phyloP scores from a whole-genome alignment of 1,140 invertebrate species.

The Euura lappo region DNA sequence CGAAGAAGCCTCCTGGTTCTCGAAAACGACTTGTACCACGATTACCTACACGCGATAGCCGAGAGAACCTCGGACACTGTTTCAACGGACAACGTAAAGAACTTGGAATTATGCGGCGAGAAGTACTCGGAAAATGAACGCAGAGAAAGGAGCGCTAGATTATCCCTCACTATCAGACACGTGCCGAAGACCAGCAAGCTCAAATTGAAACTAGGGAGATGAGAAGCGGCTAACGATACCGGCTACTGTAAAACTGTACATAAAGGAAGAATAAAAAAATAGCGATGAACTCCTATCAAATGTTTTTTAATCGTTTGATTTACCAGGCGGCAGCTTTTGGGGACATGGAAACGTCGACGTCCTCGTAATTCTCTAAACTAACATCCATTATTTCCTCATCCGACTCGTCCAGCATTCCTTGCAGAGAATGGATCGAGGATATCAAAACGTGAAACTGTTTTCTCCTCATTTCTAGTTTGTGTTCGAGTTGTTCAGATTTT shows the following conservation, averaged over 20 bases:
- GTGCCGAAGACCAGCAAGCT: slow-evolving; percentile 89
- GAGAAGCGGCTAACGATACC: slow-evolving; percentile 8
- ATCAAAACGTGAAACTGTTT: slow-evolving; percentile 91
- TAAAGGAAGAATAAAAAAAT: slow-evolving; percentile 20
- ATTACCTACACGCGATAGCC: slow-evolving; percentile 89
- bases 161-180: slow-evolving; percentile 93
- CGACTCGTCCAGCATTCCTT: slow-evolving; percentile 73
- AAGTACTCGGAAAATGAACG: slow-evolving; percentile 63
- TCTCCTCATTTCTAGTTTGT: slow-evolving; percentile 79
- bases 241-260: background rate
- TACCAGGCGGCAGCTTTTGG: slow-evolving; percentile 29
- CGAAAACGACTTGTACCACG: slow-evolving; percentile 81
- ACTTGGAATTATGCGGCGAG: slow-evolving; percentile 68
- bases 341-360: slow-evolving; percentile 41
- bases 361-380: slow-evolving; percentile 63
- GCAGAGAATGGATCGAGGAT: slow-evolving; percentile 79
- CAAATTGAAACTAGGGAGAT: slow-evolving; percentile 67
- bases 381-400: slow-evolving; percentile 66
- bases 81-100: slow-evolving; percentile 68
- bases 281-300: no score
- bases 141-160: slow-evolving; percentile 72
- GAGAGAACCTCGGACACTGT: slow-evolving; percentile 77
- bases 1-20: slow-evolving; percentile 88
- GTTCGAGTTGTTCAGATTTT: slow-evolving; percentile 74
- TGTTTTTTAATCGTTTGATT: slow-evolving; percentile 16